Percentiles rank a stretch among this genome's conserved stretches.
phyloP scores from a whole-genome alignment of 2,797 vertebrate species.

The Huso huso region DNA sequence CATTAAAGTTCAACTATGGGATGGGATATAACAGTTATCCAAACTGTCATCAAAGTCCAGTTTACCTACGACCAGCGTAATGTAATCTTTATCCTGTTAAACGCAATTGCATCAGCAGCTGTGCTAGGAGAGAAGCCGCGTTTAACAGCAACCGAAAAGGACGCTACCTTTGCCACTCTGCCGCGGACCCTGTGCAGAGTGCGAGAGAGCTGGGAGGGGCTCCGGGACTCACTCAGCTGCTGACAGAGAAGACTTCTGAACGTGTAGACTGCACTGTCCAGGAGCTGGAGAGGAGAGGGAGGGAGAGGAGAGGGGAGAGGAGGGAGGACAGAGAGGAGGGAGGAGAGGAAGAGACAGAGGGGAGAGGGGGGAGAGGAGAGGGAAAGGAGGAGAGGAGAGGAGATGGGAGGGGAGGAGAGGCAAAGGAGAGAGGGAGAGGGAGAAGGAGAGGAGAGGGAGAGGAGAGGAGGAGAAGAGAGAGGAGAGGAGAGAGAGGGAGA shows the following conservation, averaged over 20 bases:
- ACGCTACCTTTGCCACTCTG: background rate
- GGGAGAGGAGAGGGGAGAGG: background rate
- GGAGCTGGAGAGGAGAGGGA: background rate
- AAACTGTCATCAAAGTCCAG: background rate
- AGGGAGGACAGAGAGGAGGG: background rate
- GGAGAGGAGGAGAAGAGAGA: too few relatives aligned
- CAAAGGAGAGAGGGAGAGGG: background rate
- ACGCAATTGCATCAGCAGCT: background rate
- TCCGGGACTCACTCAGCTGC: background rate
- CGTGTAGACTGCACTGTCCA: conserved; percentile 23
- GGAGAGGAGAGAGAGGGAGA: conserved; percentile 6
- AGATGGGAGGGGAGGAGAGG: too few relatives aligned
- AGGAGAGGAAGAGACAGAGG: too few relatives aligned
- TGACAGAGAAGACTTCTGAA: background rate
- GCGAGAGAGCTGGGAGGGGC: background rate
- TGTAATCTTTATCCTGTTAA: too few relatives aligned
- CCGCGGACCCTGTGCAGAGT: conserved; percentile 19
- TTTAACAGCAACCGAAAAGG: too few relatives aligned
- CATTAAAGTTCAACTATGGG: too few relatives aligned
- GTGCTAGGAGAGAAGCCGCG: too few relatives aligned
- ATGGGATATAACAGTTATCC: too few relatives aligned
- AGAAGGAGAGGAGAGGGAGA: conserved; percentile 18
- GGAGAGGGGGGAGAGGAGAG: background rate
- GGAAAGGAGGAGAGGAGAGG: background rate
- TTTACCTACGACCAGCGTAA: background rate